Evolutionary conservation across 1,140 invertebrate species (phyloP), one percentile per base, ranked within the genome.

Genomic region (Pteromalus puparum): DNA sequence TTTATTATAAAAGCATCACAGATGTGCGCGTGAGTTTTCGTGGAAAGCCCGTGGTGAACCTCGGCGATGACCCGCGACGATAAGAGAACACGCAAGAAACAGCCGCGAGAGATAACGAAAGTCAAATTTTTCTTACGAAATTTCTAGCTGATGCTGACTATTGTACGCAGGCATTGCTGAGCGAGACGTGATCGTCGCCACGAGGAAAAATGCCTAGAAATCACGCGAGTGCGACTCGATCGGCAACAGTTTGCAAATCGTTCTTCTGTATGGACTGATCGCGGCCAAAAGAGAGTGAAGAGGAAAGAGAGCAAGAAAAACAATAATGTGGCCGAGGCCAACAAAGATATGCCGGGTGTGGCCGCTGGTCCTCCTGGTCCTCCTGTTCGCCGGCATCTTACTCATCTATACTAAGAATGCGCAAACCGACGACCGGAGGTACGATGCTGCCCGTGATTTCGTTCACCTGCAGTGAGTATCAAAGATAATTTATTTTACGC

Each of bases 301-400:
- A 73, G 6, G 6, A 75, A 28, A 61, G 24, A 28, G 61, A 53
- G 67, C 38, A 18, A 42, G 73, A 42, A 21, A 9, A 28, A 89
- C 48, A 76, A 92, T 92, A 76, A 92, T 92, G 91, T 91, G 90
- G 90, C 90, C 90, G 48, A 88, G 88, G 87, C 85, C 90, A 34
- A 91, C 87, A 87, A 90, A 81, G 87, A 65, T 89, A 28, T 89
- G 87, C 68, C 90, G 90, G 1, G 72, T 85, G n/a, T 90, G 88
- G 88, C 76, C 77, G n/a, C 4, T 84, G 24, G 83, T 92, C 28
- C 53, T 83, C 4, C 79, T 88, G 9, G 38, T 70, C 5, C 4
- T 89, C 5, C 6, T 89, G 1, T 9, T 79, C 21, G 68, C 61
- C n/a, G 48, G 80, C 7, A 6, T 77, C 18, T 21, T 85, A 10